Evolutionary conservation across 2,888 invertebrate genomes (phyloP), one percentile per base, ranked within the genome.

Genomic region (Prostheceraeus crozeri): DNA sequence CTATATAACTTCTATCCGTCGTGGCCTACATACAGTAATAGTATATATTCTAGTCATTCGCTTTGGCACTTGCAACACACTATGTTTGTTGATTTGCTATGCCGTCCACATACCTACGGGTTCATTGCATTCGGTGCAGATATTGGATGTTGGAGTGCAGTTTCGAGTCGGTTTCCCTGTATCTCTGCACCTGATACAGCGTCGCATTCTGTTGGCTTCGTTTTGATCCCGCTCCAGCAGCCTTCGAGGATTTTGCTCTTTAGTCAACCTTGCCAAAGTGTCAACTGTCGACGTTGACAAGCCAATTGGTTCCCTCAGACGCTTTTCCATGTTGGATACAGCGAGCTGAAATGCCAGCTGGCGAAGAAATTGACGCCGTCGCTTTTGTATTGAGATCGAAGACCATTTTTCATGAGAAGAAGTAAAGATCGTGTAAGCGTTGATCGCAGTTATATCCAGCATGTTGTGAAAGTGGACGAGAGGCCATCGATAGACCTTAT

Each of bases 391-490:
- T 48, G 48, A 48, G 28, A 48, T 30, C 28, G 48, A 10, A 30
- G 25, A 28, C 8, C 8, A 48, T 25, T 48, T 48, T 28, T 25
- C 27, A 30, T 48, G 48, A 23, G 28, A 23, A 23, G 14, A 48
- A 48, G 27, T 21, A 30, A 28, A 48, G 4, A 48, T 48, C 25
- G 4, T 6, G n/a, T 16, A 48, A 28, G 48, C 48, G 19, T 48
- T 6, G 48, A 48, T 48, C 25, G 25, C 23, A 48, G 23, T 48
- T 48, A 48, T 48, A 14, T 48, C 48, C 4, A 48, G 14, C 48
- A 48, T 48, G 48, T 48, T 48, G 8, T 48, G 48, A 14, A 48
- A 48, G 48, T 48, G 48, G 27, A 48, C 48, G 4, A 48, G 25
- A 25, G 48, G 23, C 48, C 48, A 48, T 48, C 48, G 23, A 21